Evolutionary conservation across 2,888 invertebrate species (phyloP), one percentile per base, ranked within the genome.

Genomic region (Tyria jacobaeae): DNA sequence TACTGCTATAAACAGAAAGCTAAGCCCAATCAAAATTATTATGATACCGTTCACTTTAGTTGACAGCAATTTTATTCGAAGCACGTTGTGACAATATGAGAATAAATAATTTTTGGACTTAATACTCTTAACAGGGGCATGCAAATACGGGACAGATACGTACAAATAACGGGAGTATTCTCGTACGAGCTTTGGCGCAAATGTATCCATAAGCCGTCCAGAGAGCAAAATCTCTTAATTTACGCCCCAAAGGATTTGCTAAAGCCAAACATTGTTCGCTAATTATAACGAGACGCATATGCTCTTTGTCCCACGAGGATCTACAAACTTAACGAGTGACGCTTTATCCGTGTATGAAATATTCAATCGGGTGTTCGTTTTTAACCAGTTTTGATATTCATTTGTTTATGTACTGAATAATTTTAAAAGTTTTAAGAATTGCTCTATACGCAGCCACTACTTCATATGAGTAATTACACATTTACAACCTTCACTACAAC

Each of bases 181-280:
- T 81, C 81, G 71, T 74, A 76, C 82, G 81, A 84, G 86, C 81
- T 89, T 88, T 86, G 87, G 85, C 82, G 83, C 85, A 88, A 89
- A 91, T 89, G 89, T 90, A 88, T 89, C 82, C 81, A 81, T 90
- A 91, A 91, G 89, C 90, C 89, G 88, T 85, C 84, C 84, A 81
- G 71, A 77, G 81, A 82, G 84, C 79, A 78, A 89, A 91, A 92
- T 93, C 92, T 93, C 92, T 93, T 93, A 93, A 94, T 93, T 93
- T 94, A 93, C 92, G 94, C 90, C 92, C 93, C 91, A 87, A 89
- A 90, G 90, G 93, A 93, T 94, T 94, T 91, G 87, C 85, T 87
- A 90, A 94, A 93, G 92, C 93, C 92, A 94, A 93, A 93, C 93
- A 93, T 92, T 93, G 94, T 91, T 90, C 91, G 92, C 94, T 93